phyloP scores from a whole-genome alignment of 1,140 invertebrate species.

The Zaprionus lachaisei region DNA sequence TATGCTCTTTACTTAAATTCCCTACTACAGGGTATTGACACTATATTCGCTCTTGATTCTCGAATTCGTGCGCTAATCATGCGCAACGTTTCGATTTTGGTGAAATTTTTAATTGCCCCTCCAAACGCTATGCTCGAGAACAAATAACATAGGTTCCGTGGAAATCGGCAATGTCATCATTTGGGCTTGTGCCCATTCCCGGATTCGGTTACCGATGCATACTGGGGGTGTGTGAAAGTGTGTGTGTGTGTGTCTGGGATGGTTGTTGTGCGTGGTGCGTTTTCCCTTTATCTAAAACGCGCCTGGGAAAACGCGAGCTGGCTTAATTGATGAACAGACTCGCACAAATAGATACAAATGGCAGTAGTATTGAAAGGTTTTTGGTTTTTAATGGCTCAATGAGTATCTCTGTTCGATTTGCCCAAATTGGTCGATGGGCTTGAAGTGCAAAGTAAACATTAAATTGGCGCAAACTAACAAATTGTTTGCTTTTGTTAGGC shows the following conservation, averaged over 20 bases:
- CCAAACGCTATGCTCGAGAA: constrained; percentile 45
- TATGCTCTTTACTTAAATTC: neutral
- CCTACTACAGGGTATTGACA: constrained; percentile 32
- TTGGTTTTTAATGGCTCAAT: constrained; percentile 30
- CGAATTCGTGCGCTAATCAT: constrained; percentile 73
- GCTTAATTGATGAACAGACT: constrained; percentile 70
- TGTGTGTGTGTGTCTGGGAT: constrained; percentile 12
- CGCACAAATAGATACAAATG: constrained; percentile 46
- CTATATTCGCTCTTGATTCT: constrained; percentile 47
- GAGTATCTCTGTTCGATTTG: constrained; percentile 65
- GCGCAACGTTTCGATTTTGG: constrained; percentile 76
- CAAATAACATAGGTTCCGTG: constrained; percentile 48
- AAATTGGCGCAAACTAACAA: constrained; percentile 82
- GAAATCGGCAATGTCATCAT: constrained; percentile 72
- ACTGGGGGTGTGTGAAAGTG: constrained; percentile 27
- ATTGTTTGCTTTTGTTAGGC: constrained; percentile 43
- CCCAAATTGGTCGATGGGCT: constrained; percentile 53
- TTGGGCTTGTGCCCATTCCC: constrained; percentile 47
- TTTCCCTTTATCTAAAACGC: constrained; percentile 67
- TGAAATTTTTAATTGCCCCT: constrained; percentile 76
- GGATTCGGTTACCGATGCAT: neutral
- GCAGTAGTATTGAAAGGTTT: constrained; percentile 49
- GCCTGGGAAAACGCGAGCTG: constrained; percentile 72
- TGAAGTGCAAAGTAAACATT: constrained; percentile 79
- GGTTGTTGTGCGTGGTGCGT: constrained; percentile 34